Percentiles rank a stretch among this genome's conserved stretches.
Conservation (phyloP, 2,113 vertebrate species). For the Catharus minimus region DNA sequence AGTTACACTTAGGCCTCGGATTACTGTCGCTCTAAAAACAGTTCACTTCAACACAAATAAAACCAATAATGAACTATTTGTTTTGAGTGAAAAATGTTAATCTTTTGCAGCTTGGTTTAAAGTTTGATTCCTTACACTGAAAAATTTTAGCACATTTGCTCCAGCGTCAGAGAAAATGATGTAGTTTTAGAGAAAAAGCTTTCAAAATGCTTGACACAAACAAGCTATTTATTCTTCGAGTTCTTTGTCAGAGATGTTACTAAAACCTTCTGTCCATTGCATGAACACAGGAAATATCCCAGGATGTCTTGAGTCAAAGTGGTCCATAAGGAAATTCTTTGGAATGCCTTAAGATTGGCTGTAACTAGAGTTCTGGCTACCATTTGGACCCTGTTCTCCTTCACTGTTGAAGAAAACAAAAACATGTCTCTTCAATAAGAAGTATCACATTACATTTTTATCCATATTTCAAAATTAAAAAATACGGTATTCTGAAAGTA, state of each 20-base stretch:
- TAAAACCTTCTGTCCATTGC: conserved; percentile 70
- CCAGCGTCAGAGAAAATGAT: conserved; percentile 69
- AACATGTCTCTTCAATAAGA: conserved; percentile 5
- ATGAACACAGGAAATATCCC: conserved; percentile 59
- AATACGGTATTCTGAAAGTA: not conserved
- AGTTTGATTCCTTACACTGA: conserved; percentile 54
- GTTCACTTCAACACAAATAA: conserved; percentile 34
- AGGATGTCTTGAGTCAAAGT: conserved; percentile 75
- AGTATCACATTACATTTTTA: not conserved
- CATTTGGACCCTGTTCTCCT: conserved; percentile 97
- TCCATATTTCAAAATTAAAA: not conserved
- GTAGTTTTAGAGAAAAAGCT: conserved; percentile 75
- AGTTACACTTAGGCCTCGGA: conserved; percentile 53
- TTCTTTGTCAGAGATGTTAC: conserved; percentile 74
- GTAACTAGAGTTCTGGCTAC: conserved; percentile 97
- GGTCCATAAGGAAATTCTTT: conserved; percentile 77
- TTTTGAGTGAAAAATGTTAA: conserved; percentile 39
- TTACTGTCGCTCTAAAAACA: conserved; percentile 5
- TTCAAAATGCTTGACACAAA: conserved; percentile 78
- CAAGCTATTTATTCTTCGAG: conserved; percentile 77
- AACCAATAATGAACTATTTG: not conserved
- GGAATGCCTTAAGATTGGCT: conserved; percentile 91
- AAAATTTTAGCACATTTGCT: conserved; percentile 61
- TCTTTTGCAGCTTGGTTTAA: conserved; percentile 42
- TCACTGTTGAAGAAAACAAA: conserved; percentile 80